Base-by-base conservation (phyloP, 2,888 invertebrate species). In the Sisyra terminalis region DNA sequence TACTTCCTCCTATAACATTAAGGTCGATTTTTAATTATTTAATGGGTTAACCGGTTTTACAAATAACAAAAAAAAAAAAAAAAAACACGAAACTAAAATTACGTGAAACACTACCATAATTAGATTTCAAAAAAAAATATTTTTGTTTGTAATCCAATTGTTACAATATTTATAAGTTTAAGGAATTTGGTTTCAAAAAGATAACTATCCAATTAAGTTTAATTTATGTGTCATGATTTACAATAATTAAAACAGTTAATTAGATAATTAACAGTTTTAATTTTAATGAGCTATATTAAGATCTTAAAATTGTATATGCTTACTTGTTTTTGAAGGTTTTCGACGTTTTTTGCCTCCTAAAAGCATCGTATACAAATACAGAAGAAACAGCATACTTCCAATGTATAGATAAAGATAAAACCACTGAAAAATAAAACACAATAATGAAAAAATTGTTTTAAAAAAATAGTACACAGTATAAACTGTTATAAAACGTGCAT, bases 291-390 rank as follows among this genome's bases (percentile, higher is more conserved):
- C 65, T 65, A 44, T 38, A 38, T 32, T 38, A 5, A n/a, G n/a
- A 40, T 29, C 30, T 41, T 42, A 41, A 10, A 11, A 24, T 15
- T 37, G 10, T 43, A 43, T 30, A 43, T 51, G 67, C 71, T 69
- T 55, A 75, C 75, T 70, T 43, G 69, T 61, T 49, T 34, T n/a
- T 8, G 34, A 34, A 11, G 15, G 29, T 40, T 13, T 29, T 30
- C 13, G 14, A 15, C 9, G 13, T 13, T 40, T 49, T 47, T 59
- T 59, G 44, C 61, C 78, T 57, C 78, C 70, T 16, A 82, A 65
- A 50, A 88, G 65, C 46, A 86, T 84, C 38, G 66, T 63, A 55
- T 77, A 78, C 65, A 78, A 75, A 57, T 75, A 75, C 46, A 75
- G 62, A 35, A 79, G 66, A 55, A 78, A 79, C 39, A 72, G 57